Base-by-base conservation (phyloP, 2,888 invertebrate genomes). In the Gerris lacustris region DNA sequence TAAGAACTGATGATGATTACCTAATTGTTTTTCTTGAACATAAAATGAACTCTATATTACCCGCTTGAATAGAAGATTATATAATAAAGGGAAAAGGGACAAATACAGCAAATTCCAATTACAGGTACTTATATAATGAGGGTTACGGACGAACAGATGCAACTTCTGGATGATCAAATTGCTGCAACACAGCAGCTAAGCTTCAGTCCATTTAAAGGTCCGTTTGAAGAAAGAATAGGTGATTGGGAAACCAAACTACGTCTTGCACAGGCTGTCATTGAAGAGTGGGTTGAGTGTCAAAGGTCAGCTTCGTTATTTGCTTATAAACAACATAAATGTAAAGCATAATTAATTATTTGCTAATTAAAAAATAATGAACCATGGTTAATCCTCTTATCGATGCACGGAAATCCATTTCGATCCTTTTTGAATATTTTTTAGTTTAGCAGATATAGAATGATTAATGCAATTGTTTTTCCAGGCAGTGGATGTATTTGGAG, bases 401-500 rank as follows among this genome's bases (percentile, higher is more conserved):
- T n/a, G n/a, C n/a, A n/a, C n/a, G n/a, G n/a, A n/a, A n/a, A n/a
- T n/a, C n/a, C n/a, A n/a, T n/a, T n/a, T n/a, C n/a, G n/a, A n/a
- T n/a, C n/a, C n/a, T n/a, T n/a, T n/a, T n/a, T n/a, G n/a, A n/a
- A n/a, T n/a, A n/a, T n/a, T n/a, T n/a, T n/a, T n/a, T n/a, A n/a
- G n/a, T n/a, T n/a, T n/a, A 31, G 31, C 31, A 31, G 31, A 2
- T 31, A 31, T 31, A 2, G 31, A 31, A 31, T 31, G 31, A 31
- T 31, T 31, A 31, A 31, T 31, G 31, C 4, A 31, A 31, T 31
- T 72, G 73, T 64, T 45, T 72, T 74, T 76, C 6, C 74, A 88
- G 89, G 75, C 85, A 88, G 73, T 92, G 92, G 92, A 87, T 91
- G 84, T 91, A 92, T 76, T 79, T 92, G 77, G 91, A 92, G 78